Evolutionary conservation across 1,140 invertebrate species (phyloP), one percentile per base, ranked within the genome.

Genomic region (Pogonomyrmex californicus): DNA sequence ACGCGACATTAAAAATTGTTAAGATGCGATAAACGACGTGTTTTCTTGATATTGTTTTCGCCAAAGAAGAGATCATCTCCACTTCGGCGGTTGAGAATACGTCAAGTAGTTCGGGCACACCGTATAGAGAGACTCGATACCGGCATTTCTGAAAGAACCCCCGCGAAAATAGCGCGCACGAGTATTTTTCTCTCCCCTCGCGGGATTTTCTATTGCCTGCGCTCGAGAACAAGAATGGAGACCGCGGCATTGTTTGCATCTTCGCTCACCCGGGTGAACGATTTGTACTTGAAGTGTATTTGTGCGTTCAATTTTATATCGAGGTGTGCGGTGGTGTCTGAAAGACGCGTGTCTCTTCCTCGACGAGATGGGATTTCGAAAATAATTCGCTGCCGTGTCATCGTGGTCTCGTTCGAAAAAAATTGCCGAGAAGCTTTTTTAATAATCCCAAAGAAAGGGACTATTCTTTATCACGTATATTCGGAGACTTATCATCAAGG

Each of bases 221-320:
- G 47, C 4, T 66, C 47, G 33, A 30, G 62, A 54, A 68, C 23
- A 23, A 23, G n/a, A 70, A 44, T 81, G 23, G 65, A 54, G 23
- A 68, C 9, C 65, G 49, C 62, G 77, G 63, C 23, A 70, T 65
- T 78, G 58, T 78, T 65, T 47, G 58, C 41, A 30, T 33, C 30
- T 33, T 47, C 41, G 30, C 47, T 51, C 41, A 36, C 9, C 23
- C 75, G 75, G 38, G 30, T 36, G 51, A 75, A 75, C 54, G 54
- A 60, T 76, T 76, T 30, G 33, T 54, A 41, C n/a, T 76, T 12
- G 2, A 76, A 38, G n/a, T 41, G n/a, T 41, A 58, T 54, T 76
- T 51, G 73, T 58, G n/a, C 12, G n/a, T 56, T 76, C 54, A 58
- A 41, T 30, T n/a, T 14, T 4, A 10, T 36, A 30, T 12, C 10